A percentile compares a stretch with the other conserved stretches of the same genome.
Conservation (phyloP, 2,113 vertebrate genomes). For the Cyanoderma ruficeps region DNA sequence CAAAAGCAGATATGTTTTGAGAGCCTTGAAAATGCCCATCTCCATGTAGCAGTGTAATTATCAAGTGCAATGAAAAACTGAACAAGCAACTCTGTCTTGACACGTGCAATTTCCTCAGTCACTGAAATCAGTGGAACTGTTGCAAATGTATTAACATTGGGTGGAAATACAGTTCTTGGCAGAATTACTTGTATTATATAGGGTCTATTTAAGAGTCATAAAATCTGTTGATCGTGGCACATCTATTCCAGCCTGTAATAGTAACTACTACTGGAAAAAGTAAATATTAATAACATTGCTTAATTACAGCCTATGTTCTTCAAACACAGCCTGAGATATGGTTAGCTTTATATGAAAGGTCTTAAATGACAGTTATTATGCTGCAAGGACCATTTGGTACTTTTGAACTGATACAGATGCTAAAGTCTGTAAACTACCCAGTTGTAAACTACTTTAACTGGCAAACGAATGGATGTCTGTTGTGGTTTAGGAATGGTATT, state of each 20-base stretch:
- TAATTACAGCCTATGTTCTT: neutral
- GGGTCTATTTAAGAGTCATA: neutral
- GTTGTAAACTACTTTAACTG: neutral
- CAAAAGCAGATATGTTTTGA: neutral
- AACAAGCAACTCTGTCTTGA: neutral
- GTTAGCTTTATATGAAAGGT: neutral
- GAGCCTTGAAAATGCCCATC: neutral
- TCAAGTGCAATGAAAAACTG: neutral
- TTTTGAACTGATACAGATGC: neutral
- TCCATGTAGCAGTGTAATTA: neutral
- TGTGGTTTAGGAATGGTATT: neutral
- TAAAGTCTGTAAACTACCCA: neutral
- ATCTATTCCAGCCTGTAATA: neutral
- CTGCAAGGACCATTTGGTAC: neutral
- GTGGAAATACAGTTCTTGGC: neutral
- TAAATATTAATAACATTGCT: neutral
- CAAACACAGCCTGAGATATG: neutral
- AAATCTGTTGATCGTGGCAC: neutral
- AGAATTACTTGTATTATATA: neutral
- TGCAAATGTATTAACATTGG: neutral
- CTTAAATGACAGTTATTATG: neutral
- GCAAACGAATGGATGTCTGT: neutral
- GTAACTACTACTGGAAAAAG: neutral
- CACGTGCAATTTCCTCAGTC: rapidly evolving
- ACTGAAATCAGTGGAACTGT: neutral